phyloP scores from a whole-genome alignment of 2,888 invertebrate species.

The Boloria selene region DNA sequence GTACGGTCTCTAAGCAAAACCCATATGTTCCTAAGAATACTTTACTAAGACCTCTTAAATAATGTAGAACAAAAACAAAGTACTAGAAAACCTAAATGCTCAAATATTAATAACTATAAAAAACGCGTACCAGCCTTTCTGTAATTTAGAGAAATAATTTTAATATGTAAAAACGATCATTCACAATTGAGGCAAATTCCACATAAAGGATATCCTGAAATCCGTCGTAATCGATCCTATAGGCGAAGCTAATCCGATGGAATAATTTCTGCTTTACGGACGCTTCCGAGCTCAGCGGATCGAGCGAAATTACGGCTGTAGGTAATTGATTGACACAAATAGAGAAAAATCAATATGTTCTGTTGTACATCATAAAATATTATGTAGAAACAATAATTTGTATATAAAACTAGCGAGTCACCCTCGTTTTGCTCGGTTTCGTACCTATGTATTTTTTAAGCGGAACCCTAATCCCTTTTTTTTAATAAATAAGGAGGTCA shows the following conservation, averaged over 20 bases:
- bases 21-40: too few species aligned
- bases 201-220: constrained; percentile 8
- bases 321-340: constrained; percentile 17
- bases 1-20: too few species aligned
- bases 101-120: too few species aligned
- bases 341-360: background rate
- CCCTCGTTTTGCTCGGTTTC: background rate
- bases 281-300: constrained; percentile 4
- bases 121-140: too few species aligned
- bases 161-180: background rate
- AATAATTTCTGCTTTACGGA: constrained; percentile 35
- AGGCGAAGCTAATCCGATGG: constrained; percentile 40
- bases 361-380: background rate
- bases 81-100: too few species aligned
- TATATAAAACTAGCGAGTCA: too few species aligned
- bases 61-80: too few species aligned
- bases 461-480: too few species aligned
- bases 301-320: constrained; percentile 11
- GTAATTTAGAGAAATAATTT: too few species aligned
- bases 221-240: constrained; percentile 20
- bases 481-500: too few species aligned
- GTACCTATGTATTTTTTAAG: background rate
- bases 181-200: background rate
- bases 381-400: background rate
- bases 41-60: too few species aligned